Conservation (phyloP, 2,888 invertebrate genomes). For the Lithophane ornitopus region DNA sequence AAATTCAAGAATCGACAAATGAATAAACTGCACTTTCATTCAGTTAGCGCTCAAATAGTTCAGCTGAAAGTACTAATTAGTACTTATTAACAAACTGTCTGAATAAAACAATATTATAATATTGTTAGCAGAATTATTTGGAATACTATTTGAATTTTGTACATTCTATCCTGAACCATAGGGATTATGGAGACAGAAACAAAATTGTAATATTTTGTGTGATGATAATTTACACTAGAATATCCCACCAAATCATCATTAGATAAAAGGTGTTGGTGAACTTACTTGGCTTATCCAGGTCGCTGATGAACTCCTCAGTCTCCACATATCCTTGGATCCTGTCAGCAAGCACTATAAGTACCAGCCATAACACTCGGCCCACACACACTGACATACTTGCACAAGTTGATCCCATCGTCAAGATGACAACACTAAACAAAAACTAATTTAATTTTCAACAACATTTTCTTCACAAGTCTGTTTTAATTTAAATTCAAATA, state of each 20-base stretch:
- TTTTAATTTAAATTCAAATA: slow-evolving; percentile 58
- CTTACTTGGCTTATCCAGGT: slow-evolving; percentile 91
- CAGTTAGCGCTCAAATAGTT: neutral
- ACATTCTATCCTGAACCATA: neutral
- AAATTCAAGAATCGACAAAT: neutral
- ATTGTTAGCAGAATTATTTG: neutral
- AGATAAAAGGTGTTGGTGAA: neutral
- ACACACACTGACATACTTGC: slow-evolving; percentile 62
- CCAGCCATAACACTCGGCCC: slow-evolving; percentile 66
- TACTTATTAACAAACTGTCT: neutral
- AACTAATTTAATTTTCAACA: slow-evolving; percentile 48
- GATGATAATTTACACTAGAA: neutral
- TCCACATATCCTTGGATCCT: slow-evolving; percentile 86
- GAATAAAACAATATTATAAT: neutral
- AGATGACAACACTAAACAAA: slow-evolving; percentile 46
- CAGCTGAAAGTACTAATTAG: neutral
- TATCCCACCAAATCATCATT: too few species aligned
- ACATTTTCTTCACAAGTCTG: slow-evolving; percentile 48
- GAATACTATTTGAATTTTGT: neutral
- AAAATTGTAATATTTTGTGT: too few species aligned
- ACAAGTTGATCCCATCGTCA: slow-evolving; percentile 58
- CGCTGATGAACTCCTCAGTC: slow-evolving; percentile 89
- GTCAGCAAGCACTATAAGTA: slow-evolving; percentile 77
- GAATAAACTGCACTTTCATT: neutral
- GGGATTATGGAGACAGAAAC: neutral